These are phyloP conservation scores for Petrophora chlorosata DNA, from an alignment of 2,888 invertebrate genomes.

Conservation along the genomic window DNA sequence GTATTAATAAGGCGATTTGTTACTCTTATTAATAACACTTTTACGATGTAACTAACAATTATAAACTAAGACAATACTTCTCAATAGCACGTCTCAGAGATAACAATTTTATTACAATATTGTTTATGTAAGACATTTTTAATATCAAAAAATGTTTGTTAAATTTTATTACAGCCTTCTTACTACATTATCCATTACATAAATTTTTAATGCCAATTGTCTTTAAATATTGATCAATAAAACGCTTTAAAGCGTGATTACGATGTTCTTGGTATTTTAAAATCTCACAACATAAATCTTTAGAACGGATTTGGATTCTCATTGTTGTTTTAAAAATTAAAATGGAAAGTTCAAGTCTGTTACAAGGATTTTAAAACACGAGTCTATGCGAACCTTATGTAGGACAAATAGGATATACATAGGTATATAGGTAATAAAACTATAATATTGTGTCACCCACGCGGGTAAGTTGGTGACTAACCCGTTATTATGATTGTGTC, in stretches of 20 bases:
- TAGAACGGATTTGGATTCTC: conserved; percentile 14
- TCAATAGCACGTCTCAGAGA: too few relatives aligned
- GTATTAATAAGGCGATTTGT: too few relatives aligned
- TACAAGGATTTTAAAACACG: conserved; percentile 16
- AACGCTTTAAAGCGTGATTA: conserved; percentile 10
- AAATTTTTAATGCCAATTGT: not conserved
- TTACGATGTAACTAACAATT: too few relatives aligned
- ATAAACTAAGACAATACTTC: too few relatives aligned
- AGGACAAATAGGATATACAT: not conserved
- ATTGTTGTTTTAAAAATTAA: conserved; percentile 2
- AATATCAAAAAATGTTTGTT: too few relatives aligned
- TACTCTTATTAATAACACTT: too few relatives aligned
- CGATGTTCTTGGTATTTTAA: conserved; percentile 14
- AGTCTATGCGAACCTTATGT: not conserved
- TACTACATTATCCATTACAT: conserved; percentile 5
- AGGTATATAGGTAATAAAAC: too few relatives aligned
- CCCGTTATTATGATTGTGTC: too few relatives aligned
- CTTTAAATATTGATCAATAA: conserved; percentile 6
- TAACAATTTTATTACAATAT: too few relatives aligned
- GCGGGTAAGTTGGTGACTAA: too few relatives aligned
- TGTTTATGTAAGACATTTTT: too few relatives aligned
- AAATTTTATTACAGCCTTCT: conserved; percentile 1
- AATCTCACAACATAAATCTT: conserved; percentile 12
- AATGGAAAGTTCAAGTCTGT: conserved; percentile 20
- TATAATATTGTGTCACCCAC: too few relatives aligned